phyloP scores from a whole-genome alignment of 2,888 invertebrate species.

The Flabesymbios commensalis region DNA sequence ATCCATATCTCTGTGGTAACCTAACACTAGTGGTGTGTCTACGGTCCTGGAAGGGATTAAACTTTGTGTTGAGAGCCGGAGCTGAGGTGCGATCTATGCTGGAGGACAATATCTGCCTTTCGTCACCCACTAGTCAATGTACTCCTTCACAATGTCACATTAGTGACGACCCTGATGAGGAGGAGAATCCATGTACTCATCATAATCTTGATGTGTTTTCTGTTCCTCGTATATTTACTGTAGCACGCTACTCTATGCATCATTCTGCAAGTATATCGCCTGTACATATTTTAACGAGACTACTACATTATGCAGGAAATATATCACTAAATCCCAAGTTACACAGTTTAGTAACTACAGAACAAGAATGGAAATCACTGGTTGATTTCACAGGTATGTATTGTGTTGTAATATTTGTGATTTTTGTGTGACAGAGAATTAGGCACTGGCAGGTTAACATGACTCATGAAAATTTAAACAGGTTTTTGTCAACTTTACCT shows the following conservation, averaged over 20 bases:
- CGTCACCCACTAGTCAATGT: too few relatives aligned
- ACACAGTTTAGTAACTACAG: constrained; percentile 15
- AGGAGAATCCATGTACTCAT: too few relatives aligned
- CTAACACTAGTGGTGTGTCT: constrained; percentile 31
- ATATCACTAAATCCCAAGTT: constrained; percentile 20
- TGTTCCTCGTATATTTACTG: too few relatives aligned
- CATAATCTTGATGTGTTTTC: too few relatives aligned
- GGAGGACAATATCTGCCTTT: too few relatives aligned
- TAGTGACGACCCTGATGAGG: constrained; percentile 4
- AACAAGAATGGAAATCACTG: constrained; percentile 16
- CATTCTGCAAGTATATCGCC: constrained; percentile 1
- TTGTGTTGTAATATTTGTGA: too few relatives aligned
- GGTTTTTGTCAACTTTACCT: too few relatives aligned
- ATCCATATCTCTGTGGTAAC: constrained; percentile 40
- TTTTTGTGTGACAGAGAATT: too few relatives aligned
- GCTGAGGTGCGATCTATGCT: constrained; percentile 23
- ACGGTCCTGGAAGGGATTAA: constrained; percentile 20
- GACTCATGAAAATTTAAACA: too few relatives aligned
- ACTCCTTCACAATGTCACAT: neutral
- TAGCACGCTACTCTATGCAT: constrained; percentile 2
- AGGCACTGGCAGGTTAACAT: too few relatives aligned
- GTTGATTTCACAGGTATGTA: constrained; percentile 9
- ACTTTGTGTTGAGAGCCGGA: constrained; percentile 20
- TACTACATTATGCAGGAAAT: constrained; percentile 19
- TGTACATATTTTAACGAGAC: constrained; percentile 12